Base-by-base conservation (phyloP, 2,888 invertebrate species). In the Meloe dianella region DNA sequence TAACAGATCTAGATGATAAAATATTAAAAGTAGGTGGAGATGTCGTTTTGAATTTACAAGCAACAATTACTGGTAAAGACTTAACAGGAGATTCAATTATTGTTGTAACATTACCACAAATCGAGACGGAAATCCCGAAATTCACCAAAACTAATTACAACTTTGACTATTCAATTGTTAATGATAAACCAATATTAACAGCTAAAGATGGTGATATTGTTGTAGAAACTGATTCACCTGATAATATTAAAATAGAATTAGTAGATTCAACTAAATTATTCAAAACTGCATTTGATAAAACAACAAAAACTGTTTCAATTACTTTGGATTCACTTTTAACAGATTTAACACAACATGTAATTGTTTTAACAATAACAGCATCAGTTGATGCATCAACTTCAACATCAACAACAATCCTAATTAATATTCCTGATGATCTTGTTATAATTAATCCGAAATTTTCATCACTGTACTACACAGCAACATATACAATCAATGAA, bases 111-210 rank as follows among this genome's bases (percentile, higher is more conserved):
- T 38, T 38, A 38, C 38, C 38, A 38, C 6, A 30, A 10, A 8
- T 57, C 1, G 54, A 54, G 10, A 8, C 35, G 2, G 54, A 2
- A 9, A 35, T 29, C 4, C 64, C 60, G n/a, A 57, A 57, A 60
- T 64, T 64, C n/a, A n/a, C n/a, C n/a, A 74, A 82, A 73, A 69
- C 85, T 12, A 84, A 84, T 70, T 87, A 87, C 73, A 75, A 81
- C 29, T 86, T 84, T 10, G 77, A 78, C 27, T 88, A 87, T 70
- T 82, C 81, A 1, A 72, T 71, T 24, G 76, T 82, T 47, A 72
- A 76, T 12, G 85, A 85, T 54, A 76, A 72, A 20, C 69, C 68
- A 4, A 57, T 20, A 8, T 68, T 78, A 54, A 66, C 51, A 20
- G 54, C 61, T n/a, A n/a, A n/a, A 22, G 59, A 65, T 24, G 73